Base-by-base conservation (phyloP, 2,888 invertebrate genomes). In the Anthophora plumipes region DNA sequence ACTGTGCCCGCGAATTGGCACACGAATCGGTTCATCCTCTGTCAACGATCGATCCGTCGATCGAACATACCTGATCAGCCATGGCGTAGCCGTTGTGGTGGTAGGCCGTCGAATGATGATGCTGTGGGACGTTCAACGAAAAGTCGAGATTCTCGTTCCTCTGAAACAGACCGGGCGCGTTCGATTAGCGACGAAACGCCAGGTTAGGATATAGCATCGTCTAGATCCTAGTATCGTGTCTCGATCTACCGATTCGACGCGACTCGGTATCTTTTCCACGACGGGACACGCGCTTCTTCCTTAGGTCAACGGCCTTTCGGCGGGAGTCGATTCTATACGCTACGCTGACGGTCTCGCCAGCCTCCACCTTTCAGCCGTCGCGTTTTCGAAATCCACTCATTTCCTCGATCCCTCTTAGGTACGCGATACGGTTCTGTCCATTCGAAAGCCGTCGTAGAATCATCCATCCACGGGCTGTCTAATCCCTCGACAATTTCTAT, bases 81-180 rank as follows among this genome's bases (percentile, higher is more conserved):
- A 96, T 96, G 94, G 95, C 95, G 95, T 96, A 96, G 90, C 96
- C 95, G 94, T 95, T 95, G 93, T 95, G 95, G 91, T 95, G 95
- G 91, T 94, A 95, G 92, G 95, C 94, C 63, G 89, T 85, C 70
- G 90, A 91, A 80, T 92, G 91, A 57, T 80, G 80, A 82, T 94
- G 93, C 92, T 96, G 96, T 90, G 96, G 95, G 93, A 95, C 95
- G 94, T 96, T 95, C 93, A 96, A 94, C 89, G 96, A 95, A 92
- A 96, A 94, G 93, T 96, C 96, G 92, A 96, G 94, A 94, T 95
- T 96, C 95, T 96, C 96, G 94, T 96, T 95, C 94, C 96, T 95
- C 96, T 96, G 96, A 76, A 96, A 96, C 94, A 94, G 94, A 92
- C 8, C 22, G 52, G 57, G 12, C 22, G 46, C 25, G 25, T 37